phyloP scores from a whole-genome alignment of 2,888 invertebrate genomes.

The Toxonevra muliebris region DNA sequence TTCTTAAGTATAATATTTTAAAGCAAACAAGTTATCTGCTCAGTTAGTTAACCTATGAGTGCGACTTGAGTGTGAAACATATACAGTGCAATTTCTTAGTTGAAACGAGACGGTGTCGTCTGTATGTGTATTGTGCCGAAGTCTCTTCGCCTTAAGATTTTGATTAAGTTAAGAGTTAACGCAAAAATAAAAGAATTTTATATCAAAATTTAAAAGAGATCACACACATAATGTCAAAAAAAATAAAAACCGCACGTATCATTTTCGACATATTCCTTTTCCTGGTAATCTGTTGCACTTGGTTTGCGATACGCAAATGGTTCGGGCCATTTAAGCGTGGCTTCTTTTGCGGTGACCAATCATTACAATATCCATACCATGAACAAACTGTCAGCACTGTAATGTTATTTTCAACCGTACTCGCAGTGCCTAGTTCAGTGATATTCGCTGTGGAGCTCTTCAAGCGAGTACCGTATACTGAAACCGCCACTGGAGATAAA shows the following conservation, averaged over 20 bases:
- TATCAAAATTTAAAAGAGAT: constrained; percentile 7
- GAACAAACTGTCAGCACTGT: constrained; percentile 44
- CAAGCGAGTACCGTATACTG: constrained; percentile 33
- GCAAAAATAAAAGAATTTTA: background rate
- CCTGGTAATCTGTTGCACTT: constrained; percentile 47
- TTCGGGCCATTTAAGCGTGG: constrained; percentile 53
- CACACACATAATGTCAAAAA: constrained; percentile 21
- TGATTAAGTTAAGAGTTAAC: background rate
- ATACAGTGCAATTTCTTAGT: background rate
- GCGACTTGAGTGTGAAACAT: constrained; percentile 23
- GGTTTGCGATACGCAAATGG: constrained; percentile 47
- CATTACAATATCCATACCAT: constrained; percentile 51
- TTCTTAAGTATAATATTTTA: too few species aligned
- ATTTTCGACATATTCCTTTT: constrained; percentile 52
- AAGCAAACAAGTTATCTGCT: too few species aligned
- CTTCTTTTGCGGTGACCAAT: constrained; percentile 59
- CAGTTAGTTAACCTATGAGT: constrained; percentile 27
- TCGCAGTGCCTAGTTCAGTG: constrained; percentile 49
- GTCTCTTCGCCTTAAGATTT: too few species aligned
- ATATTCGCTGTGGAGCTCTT: constrained; percentile 56
- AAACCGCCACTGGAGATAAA: constrained; percentile 35
- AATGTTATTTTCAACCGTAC: constrained; percentile 41
- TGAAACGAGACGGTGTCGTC: background rate
- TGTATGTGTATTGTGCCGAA: background rate
- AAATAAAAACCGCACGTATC: constrained; percentile 44